Evolutionary conservation across 2,888 invertebrate species (phyloP), one percentile per base, ranked within the genome.

Genomic region (Acleris sparsana): DNA sequence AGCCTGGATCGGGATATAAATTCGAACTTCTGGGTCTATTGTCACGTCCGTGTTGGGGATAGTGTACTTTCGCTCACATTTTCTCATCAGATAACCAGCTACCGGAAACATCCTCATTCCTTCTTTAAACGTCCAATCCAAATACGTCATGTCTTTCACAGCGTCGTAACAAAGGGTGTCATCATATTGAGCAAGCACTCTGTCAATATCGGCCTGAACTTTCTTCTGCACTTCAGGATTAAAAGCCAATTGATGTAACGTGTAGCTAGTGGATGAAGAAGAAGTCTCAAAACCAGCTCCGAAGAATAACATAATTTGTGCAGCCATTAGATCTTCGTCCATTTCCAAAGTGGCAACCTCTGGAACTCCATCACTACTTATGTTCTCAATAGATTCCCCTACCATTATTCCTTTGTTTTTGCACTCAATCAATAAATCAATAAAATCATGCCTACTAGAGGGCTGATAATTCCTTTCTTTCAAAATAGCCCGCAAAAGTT

Each of bases 201-300:
- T 72, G 58, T 85, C 86, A 3, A 89, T 79, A 16, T 87, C 82
- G 0, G 69, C 71, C 56, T 87, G 87, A 9, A 76, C 85, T 33
- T 77, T 80, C 1, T 68, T 67, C 64, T 89, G 88, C 5, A 83
- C 79, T 11, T 78, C 78, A 0, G 82, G 84, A 49, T 87, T 70
- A 70, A 72, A 78, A 3, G 88, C 88, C 1, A 89, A 76, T 72
- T 88, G 82, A 64, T 88, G 86, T 49, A 88, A 72, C 2, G 88
- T 84, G 69, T 76, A 84, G 52, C 87, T 86, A 5, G 89, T 86
- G 1, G 89, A 85, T 0, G 88, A 87, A 0, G 93, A 90, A 0
- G 92, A 93, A 0, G 93, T 92, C 69, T 93, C 93, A 56, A 92
- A 93, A 0, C 93, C 93, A 0, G 92, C 93, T 1, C 85, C 85